Evolutionary conservation across 1,140 invertebrate genomes (phyloP), one percentile per base, ranked within the genome.

Genomic region (Varroa destructor): DNA sequence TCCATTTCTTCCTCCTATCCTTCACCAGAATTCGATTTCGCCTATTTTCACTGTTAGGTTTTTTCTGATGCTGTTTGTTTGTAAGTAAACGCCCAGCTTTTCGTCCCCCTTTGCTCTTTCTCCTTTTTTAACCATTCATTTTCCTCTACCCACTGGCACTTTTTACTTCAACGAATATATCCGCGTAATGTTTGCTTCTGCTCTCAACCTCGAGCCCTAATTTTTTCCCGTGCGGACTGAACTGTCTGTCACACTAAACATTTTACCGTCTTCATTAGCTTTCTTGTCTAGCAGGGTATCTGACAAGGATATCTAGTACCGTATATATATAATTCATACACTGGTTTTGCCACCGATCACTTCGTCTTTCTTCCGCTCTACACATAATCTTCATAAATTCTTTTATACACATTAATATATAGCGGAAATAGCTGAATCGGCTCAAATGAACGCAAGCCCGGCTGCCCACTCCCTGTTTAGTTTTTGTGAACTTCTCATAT

Each of bases 91-190:
- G 42, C 42, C 36, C 57, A 58, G 42, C 25, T 58, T 58, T 25
- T 58, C 25, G 25, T 58, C 42, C 14, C 12, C 57, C 42, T 3
- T 58, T 37, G 57, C 42, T 58, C 6, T 12, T 58, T 58, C 57
- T 58, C 6, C 25, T 42, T 67, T 40, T 67, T 46, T 67, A 67
- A 37, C 37, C 46, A 67, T 67, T 46, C 46, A 12, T 14, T 67
- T n/a, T 6, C 40, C 25, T 58, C 6, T 37, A 25, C 40, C 12
- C 40, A 37, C 40, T 25, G 40, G 12, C 46, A 67, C 61, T 36
- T 36, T 67, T 12, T 46, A 14, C 12, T 37, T 67, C 36, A 46
- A 40, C 40, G 14, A 36, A 14, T 37, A 67, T 37, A 25, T n/a
- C 12, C 40, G 14, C 36, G 12, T 5, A 14, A 12, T 58, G 25